These are phyloP conservation scores for Luscinia megarhynchos DNA, from an alignment of 2,797 vertebrate genomes.

Conservation along the genomic window DNA sequence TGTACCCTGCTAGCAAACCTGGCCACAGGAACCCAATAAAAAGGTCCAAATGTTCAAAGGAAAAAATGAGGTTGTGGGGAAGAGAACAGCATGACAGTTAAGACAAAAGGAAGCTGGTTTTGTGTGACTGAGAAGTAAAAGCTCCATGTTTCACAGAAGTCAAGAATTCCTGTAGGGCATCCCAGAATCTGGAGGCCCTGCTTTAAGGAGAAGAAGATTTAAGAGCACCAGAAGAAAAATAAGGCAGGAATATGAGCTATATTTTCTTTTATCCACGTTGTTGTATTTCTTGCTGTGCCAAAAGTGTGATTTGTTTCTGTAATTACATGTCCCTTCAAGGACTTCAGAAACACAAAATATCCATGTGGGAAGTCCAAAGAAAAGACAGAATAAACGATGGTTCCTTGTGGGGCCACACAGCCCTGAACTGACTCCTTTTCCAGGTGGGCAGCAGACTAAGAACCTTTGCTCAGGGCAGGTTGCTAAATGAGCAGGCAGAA, in stretches of 20 bases:
- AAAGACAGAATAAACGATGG: neutral
- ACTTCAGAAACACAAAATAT: constrained; percentile 1
- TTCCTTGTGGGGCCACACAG: neutral
- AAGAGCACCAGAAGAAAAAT: neutral
- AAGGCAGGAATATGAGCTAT: neutral
- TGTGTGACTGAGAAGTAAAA: neutral
- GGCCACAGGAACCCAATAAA: neutral
- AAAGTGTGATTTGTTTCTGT: constrained; percentile 10
- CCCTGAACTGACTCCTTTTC: neutral
- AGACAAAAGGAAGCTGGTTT: neutral
- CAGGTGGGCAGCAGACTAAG: neutral
- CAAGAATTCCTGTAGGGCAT: neutral
- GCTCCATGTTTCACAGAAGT: neutral
- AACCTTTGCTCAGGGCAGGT: neutral
- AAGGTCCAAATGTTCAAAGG: neutral
- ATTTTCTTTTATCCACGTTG: neutral
- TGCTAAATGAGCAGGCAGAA: neutral
- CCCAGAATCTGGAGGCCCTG: neutral
- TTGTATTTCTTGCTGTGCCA: neutral
- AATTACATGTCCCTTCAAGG: neutral
- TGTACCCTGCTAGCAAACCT: neutral
- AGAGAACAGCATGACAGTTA: neutral
- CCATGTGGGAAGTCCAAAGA: neutral
- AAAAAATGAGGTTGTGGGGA: neutral
- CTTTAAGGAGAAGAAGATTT: neutral